Evolutionary conservation across 2,797 vertebrate species (phyloP).

Genomic region (Sebastes minor): DNA sequence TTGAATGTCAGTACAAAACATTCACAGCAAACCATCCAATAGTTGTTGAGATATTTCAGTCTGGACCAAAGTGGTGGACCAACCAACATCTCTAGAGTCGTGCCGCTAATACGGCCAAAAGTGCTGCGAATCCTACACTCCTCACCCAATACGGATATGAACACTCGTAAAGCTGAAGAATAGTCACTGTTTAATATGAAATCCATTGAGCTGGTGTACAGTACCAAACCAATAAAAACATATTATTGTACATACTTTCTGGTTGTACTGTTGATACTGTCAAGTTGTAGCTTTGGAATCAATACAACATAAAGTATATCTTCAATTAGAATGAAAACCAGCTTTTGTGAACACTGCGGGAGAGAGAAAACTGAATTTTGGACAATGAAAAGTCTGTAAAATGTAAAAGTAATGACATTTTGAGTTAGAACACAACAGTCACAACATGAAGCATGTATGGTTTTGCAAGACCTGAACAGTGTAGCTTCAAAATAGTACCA

Average conservation of each 20-base stretch:
- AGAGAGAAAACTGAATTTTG: background rate
- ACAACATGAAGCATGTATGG: background rate
- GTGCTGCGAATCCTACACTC: background rate
- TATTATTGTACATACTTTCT: background rate
- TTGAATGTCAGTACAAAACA: accelerated
- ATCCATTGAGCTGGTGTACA: background rate
- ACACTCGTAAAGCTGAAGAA: background rate
- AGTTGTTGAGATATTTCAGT: too few relatives aligned
- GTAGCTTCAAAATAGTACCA: background rate
- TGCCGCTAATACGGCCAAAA: background rate
- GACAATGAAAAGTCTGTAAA: background rate
- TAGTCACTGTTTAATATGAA: background rate
- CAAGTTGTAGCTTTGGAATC: background rate
- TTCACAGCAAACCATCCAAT: too few relatives aligned
- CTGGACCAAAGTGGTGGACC: background rate
- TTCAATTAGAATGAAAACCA: background rate
- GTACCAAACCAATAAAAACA: background rate
- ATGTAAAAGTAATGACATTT: background rate
- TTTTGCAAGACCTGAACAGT: background rate
- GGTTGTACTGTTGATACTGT: background rate
- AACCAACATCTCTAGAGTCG: background rate
- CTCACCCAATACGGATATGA: background rate
- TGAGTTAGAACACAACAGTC: background rate
- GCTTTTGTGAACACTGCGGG: background rate
- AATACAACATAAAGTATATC: background rate